phyloP scores from a whole-genome alignment of 1,140 invertebrate genomes.

The Eupeodes corollae region DNA sequence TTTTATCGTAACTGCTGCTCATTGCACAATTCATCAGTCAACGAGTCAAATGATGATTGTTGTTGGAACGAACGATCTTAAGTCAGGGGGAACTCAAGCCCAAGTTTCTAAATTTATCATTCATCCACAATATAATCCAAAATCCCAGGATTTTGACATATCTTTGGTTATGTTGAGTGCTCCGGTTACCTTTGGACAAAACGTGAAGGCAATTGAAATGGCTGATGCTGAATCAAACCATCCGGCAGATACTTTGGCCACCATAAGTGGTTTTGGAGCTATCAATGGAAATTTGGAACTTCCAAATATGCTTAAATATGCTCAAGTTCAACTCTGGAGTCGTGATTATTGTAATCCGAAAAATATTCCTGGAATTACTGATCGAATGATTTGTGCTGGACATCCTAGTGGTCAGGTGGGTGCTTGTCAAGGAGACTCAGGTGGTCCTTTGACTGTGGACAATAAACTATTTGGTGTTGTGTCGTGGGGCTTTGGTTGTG shows the following conservation, averaged over 20 bases:
- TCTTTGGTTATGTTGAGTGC: slow-evolving; percentile 22
- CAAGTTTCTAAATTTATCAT: slow-evolving; percentile 24
- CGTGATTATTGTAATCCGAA: slow-evolving; percentile 29
- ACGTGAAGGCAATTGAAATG: slow-evolving; percentile 21
- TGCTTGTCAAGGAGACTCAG: slow-evolving; percentile 39
- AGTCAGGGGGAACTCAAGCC: slow-evolving; percentile 12
- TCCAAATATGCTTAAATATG: slow-evolving; percentile 27
- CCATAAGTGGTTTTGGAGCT: slow-evolving; percentile 34
- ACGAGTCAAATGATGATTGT: slow-evolving; percentile 22
- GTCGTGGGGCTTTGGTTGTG: slow-evolving; percentile 55
- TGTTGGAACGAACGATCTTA: slow-evolving; percentile 26
- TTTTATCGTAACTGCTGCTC: slow-evolving; percentile 54
- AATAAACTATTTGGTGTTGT: slow-evolving; percentile 44
- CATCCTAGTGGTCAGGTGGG: slow-evolving; percentile 33
- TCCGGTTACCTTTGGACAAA: slow-evolving; percentile 17
- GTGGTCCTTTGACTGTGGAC: slow-evolving; percentile 39
- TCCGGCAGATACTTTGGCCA: slow-evolving; percentile 28
- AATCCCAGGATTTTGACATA: slow-evolving; percentile 32
- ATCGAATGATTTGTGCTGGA: slow-evolving; percentile 42
- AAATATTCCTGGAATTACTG: slow-evolving; percentile 28
- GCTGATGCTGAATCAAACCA: slow-evolving; percentile 20
- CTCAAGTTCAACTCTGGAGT: slow-evolving; percentile 30
- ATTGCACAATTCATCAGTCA: slow-evolving; percentile 42
- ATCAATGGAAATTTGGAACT: slow-evolving; percentile 30
- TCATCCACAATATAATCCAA: slow-evolving; percentile 30